phyloP scores from a whole-genome alignment of 2,113 vertebrate genomes.

The Clupea harengus region DNA sequence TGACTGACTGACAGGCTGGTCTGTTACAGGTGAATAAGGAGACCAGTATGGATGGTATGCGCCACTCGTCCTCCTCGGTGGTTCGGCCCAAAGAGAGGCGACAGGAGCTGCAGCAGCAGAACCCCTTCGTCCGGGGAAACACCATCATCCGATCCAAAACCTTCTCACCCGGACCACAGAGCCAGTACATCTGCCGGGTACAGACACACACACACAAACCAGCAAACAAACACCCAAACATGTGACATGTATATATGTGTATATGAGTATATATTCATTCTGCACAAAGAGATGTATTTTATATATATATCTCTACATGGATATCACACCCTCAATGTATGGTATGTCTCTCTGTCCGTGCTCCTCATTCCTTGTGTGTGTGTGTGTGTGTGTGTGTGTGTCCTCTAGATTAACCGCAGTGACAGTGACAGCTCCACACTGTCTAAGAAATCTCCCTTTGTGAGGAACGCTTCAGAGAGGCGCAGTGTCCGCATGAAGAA shows the following conservation, averaged over 20 bases:
- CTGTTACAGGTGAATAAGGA: conserved; percentile 77
- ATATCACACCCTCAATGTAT: too few species aligned
- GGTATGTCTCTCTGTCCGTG: too few species aligned
- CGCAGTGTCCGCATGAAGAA: conserved; percentile 92
- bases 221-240: conserved; percentile 3
- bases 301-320: too few species aligned
- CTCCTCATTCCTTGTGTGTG: background rate
- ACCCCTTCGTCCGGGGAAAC: conserved; percentile 86
- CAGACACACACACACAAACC: conserved; percentile 42
- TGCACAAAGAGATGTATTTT: too few species aligned
- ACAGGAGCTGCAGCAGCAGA: conserved; percentile 73
- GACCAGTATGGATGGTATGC: conserved; percentile 80
- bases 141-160: conserved; percentile 98
- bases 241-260: background rate
- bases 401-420: conserved; percentile 88
- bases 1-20: background rate
- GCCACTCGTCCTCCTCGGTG: conserved; percentile 68
- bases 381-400: background rate
- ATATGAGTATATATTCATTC: too few species aligned
- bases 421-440: conserved; percentile 97
- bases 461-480: conserved; percentile 90
- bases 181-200: conserved; percentile 96
- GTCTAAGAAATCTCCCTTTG: conserved; percentile 91
- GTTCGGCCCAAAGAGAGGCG: conserved; percentile 91
- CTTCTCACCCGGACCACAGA: conserved; percentile 95